Conservation (phyloP, 2,797 vertebrate species). For the Gymnopithys bicolor region DNA sequence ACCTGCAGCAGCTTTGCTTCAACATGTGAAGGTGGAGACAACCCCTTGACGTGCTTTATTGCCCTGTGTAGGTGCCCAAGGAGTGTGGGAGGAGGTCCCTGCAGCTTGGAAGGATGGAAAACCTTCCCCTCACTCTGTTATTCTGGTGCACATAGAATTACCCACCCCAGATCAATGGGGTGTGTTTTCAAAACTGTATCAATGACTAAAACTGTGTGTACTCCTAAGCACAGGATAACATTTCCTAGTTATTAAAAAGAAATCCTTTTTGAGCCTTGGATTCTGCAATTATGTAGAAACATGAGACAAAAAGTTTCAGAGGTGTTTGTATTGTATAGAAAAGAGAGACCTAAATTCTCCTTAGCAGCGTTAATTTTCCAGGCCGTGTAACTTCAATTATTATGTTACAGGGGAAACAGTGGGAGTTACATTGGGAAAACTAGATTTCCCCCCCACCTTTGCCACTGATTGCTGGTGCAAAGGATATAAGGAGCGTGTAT, state of each 20-base stretch:
- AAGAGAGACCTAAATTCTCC: neutral
- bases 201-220: neutral
- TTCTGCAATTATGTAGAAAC: neutral
- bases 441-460: neutral
- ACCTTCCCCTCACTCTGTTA: neutral
- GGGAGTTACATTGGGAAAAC: neutral
- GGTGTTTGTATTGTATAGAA: rapidly evolving
- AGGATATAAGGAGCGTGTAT: too few relatives aligned
- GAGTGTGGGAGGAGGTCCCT: neutral
- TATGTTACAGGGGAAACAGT: neutral
- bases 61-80: neutral
- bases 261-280: neutral
- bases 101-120: neutral
- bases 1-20: neutral
- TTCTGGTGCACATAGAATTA: neutral
- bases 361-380: neutral
- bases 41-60: neutral
- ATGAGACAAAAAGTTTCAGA: neutral
- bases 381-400: neutral
- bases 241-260: neutral
- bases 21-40: neutral
- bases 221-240: neutral
- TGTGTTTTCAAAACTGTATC: neutral
- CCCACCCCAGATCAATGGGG: neutral
- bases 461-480: neutral